These are phyloP conservation scores for Bombycilla garrulus DNA, from an alignment of 2,113 vertebrate species.

Conservation along the genomic window DNA sequence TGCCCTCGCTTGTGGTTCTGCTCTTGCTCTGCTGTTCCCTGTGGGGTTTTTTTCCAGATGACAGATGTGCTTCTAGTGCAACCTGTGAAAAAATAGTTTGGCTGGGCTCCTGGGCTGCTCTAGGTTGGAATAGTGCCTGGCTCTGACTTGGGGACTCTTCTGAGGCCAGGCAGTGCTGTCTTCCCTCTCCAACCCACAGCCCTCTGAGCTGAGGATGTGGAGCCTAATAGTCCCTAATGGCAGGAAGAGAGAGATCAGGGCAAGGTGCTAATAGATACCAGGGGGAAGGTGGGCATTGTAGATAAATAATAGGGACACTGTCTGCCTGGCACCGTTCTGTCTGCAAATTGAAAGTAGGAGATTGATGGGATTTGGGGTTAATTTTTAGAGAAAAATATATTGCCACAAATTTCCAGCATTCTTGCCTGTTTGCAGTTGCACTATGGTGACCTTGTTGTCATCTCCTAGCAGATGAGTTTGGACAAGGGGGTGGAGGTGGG, in stretches of 20 bases:
- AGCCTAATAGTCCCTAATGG: background rate
- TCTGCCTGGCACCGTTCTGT: background rate
- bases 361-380: background rate
- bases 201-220: background rate
- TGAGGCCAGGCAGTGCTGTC: background rate
- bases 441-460: background rate
- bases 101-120: background rate
- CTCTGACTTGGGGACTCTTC: background rate
- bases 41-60: background rate
- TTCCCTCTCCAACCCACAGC: background rate
- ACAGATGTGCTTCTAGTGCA: background rate
- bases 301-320: background rate
- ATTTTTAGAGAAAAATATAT: fast-evolving
- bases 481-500: background rate
- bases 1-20: background rate
- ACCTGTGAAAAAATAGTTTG: background rate
- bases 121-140: background rate
- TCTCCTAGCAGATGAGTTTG: background rate
- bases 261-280: background rate
- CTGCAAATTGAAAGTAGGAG: background rate
- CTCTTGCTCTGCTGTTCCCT: background rate
- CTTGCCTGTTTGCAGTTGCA: background rate
- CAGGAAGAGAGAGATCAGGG: background rate
- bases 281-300: background rate
- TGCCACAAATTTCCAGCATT: background rate